phyloP scores from a whole-genome alignment of 2,797 vertebrate species.

The Gallinago stenura region DNA sequence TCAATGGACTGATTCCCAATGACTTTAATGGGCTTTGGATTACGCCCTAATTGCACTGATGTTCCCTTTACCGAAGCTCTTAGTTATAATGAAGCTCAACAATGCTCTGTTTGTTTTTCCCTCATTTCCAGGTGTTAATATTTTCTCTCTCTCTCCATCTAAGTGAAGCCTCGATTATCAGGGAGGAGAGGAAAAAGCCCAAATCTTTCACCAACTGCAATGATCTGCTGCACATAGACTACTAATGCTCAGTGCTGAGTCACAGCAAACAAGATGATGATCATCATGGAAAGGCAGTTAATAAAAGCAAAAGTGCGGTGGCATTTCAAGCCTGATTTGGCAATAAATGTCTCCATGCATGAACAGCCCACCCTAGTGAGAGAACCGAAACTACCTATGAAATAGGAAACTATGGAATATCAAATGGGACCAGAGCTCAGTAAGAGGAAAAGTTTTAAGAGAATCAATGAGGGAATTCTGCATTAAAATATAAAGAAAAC shows the following conservation, averaged over 20 bases:
- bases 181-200: conserved; percentile 16
- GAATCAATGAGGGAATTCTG: neutral
- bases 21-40: conserved; percentile 67
- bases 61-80: conserved; percentile 55
- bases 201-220: neutral
- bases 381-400: conserved; percentile 31
- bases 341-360: conserved; percentile 30
- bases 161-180: conserved; percentile 25
- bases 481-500: neutral
- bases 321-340: conserved; percentile 71
- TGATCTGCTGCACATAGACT: conserved; percentile 23
- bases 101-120: conserved; percentile 40
- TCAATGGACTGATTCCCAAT: conserved; percentile 47
- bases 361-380: conserved; percentile 29
- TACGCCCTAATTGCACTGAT: conserved; percentile 53
- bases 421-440: neutral
- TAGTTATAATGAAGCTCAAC: conserved; percentile 28
- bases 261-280: conserved; percentile 46
- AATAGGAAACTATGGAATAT: neutral
- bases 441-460: neutral
- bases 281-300: conserved; percentile 26
- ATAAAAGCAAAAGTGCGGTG: conserved; percentile 61
- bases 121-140: conserved; percentile 26
- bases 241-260: conserved; percentile 37
- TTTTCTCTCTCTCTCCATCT: neutral